These are phyloP conservation scores for Pristiophorus japonicus DNA, from an alignment of 2,113 vertebrate species.

Conservation along the genomic window DNA sequence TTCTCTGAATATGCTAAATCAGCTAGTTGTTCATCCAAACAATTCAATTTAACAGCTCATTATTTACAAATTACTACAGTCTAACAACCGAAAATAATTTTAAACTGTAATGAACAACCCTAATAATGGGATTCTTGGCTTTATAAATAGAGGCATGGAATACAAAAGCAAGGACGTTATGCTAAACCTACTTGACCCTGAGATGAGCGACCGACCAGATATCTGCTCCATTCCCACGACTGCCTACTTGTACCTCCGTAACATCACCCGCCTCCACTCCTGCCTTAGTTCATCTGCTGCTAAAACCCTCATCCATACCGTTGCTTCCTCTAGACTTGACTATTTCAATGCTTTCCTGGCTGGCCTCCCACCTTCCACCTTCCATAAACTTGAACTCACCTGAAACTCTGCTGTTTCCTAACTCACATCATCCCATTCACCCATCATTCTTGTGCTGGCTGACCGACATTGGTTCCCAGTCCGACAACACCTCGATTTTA, in stretches of 20 bases:
- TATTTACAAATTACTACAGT: conserved; percentile 12
- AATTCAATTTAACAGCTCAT: conserved; percentile 29
- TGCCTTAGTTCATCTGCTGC: background rate
- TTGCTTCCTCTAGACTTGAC: background rate
- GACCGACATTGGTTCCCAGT: background rate
- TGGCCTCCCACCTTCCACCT: background rate
- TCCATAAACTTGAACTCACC: background rate
- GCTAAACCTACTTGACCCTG: background rate
- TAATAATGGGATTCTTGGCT: background rate
- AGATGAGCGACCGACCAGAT: background rate
- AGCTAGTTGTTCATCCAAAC: conserved; percentile 27
- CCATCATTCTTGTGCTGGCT: background rate
- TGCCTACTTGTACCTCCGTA: background rate
- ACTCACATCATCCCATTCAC: no score
- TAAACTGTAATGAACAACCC: background rate
- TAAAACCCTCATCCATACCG: background rate
- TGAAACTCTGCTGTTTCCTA: background rate
- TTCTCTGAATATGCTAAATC: conserved; percentile 10
- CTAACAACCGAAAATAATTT: background rate
- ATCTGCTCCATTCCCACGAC: background rate
- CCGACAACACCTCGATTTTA: no score
- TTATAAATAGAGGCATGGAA: background rate
- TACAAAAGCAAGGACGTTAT: no score
- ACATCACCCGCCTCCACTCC: background rate
- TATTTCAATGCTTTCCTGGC: background rate